Percentiles rank a stretch among this genome's conserved stretches.
These are phyloP conservation scores for Morpho helenor DNA, from an alignment of 2,888 invertebrate species.

Conservation along the genomic window DNA sequence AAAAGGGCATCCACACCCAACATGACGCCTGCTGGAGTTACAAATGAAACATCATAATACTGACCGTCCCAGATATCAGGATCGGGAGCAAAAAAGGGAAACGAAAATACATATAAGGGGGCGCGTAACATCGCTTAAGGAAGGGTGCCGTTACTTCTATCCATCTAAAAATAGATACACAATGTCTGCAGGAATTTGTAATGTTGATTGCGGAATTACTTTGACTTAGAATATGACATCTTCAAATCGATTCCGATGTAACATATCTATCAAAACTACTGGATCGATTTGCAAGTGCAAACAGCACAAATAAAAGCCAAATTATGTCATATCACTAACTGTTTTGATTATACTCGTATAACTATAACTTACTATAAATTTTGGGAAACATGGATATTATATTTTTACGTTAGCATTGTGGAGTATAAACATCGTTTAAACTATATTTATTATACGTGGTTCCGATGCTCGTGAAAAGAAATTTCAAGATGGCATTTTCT, in stretches of 20 bases:
- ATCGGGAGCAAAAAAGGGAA: constrained; percentile 16
- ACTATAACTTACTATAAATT: not conserved
- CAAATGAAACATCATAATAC: constrained; percentile 58
- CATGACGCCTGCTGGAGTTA: constrained; percentile 40
- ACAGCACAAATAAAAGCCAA: constrained; percentile 33
- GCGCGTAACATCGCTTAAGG: constrained; percentile 26
- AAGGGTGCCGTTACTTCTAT: constrained; percentile 46
- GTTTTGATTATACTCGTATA: not conserved
- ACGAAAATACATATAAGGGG: constrained; percentile 21
- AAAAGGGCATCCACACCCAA: constrained; percentile 44
- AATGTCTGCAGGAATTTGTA: constrained; percentile 50
- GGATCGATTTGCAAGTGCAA: constrained; percentile 11
- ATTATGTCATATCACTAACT: not conserved
- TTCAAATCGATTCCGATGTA: too few relatives aligned
- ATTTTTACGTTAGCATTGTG: too few relatives aligned
- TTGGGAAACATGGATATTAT: not conserved
- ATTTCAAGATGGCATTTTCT: not conserved
- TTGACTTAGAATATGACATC: too few relatives aligned
- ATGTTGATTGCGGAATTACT: constrained; percentile 35
- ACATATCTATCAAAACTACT: not conserved
- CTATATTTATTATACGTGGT: too few relatives aligned
- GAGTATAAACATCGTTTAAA: too few relatives aligned
- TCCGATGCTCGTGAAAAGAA: too few relatives aligned
- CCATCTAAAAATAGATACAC: constrained; percentile 63
- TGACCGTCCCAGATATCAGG: constrained; percentile 41